Base-by-base conservation (phyloP, 2,888 invertebrate genomes). In the Rhorus exstirpatorius region DNA sequence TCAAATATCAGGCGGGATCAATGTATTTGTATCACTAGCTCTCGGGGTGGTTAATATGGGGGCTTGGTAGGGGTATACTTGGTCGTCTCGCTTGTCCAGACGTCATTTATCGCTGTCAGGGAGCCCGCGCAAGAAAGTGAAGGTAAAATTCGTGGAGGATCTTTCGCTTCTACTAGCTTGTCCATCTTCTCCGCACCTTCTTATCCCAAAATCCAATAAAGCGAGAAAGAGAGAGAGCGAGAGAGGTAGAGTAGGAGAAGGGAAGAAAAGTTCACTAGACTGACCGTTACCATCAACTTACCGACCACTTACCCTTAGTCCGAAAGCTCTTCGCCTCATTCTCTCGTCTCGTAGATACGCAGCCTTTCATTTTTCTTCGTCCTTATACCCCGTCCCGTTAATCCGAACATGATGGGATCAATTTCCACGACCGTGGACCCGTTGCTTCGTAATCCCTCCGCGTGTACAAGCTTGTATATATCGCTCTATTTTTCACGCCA, bases 81-180 rank as follows among this genome's bases (percentile, higher is more conserved):
- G 38, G 53, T 58, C 38, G 19, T 60, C 14, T 65, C 75, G 63
- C 51, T 72, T 75, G 71, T 78, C 79, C 77, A 81, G 77, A 83
- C 83, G 85, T 86, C 86, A 85, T 81, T 85, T 84, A 83, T 74
- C 72, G 79, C 85, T 85, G 85, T 84, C 85, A 85, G 81, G 79
- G 51, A 24, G 24, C 51, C 51, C 51, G 46, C 51, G 63, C 26
- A 51, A 49, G 70, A 58, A n/a, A 82, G 84, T 68, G 67, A 82
- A 79, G 81, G 76, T 78, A 71, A 83, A 85, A 83, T 84, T 81
- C 79, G 83, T 84, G 58, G 71, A 68, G 76, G 81, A 61, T 68
- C 71, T 79, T 76, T 67, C 31, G 41, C 58, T 44, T 55, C 44
- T n/a, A 6, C 53, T 38, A 49, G 31, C 38, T 35, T 67, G 61